Conservation (phyloP, 2,888 invertebrate species). For the Lordiphosa fenestrarum region DNA sequence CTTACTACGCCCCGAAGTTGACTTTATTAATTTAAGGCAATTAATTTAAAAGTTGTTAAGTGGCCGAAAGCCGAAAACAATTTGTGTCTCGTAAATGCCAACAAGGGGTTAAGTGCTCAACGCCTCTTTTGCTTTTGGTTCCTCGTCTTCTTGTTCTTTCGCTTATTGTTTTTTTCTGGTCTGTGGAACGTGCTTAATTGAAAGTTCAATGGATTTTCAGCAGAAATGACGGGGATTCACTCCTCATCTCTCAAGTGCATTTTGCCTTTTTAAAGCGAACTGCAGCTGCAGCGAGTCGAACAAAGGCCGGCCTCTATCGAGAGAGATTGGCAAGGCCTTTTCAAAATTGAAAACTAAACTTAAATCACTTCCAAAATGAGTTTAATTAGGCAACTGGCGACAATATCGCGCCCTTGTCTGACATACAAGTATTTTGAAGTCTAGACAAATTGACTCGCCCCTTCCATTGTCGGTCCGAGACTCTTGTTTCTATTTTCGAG, state of each 20-base stretch:
- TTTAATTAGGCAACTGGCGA: conserved; percentile 27
- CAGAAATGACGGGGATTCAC: conserved; percentile 4
- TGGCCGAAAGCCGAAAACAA: conserved; percentile 39
- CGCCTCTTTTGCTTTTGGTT: too few relatives aligned
- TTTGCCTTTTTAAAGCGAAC: conserved; percentile 26
- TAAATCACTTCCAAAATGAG: conserved; percentile 14
- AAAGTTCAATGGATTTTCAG: conserved; percentile 47
- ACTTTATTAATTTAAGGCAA: conserved; percentile 49
- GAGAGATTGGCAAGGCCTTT: too few relatives aligned
- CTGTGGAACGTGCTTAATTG: conserved; percentile 50
- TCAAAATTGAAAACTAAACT: conserved; percentile 6
- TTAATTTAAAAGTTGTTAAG: conserved; percentile 47
- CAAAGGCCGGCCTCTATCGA: background rate
- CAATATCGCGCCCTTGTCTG: conserved; percentile 21
- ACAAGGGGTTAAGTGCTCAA: conserved; percentile 52
- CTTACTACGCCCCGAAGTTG: conserved; percentile 10
- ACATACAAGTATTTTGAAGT: conserved; percentile 5
- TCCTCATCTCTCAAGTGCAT: conserved; percentile 40
- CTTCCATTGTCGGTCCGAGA: background rate
- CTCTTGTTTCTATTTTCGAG: conserved; percentile 5
- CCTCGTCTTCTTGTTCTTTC: conserved; percentile 3
- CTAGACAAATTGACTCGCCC: conserved; percentile 30
- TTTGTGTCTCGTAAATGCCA: conserved; percentile 47
- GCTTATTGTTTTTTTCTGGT: conserved; percentile 3
- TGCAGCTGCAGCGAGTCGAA: conserved; percentile 34